phyloP scores from a whole-genome alignment of 2,888 invertebrate genomes.

The Himalopsyche tibetana region DNA sequence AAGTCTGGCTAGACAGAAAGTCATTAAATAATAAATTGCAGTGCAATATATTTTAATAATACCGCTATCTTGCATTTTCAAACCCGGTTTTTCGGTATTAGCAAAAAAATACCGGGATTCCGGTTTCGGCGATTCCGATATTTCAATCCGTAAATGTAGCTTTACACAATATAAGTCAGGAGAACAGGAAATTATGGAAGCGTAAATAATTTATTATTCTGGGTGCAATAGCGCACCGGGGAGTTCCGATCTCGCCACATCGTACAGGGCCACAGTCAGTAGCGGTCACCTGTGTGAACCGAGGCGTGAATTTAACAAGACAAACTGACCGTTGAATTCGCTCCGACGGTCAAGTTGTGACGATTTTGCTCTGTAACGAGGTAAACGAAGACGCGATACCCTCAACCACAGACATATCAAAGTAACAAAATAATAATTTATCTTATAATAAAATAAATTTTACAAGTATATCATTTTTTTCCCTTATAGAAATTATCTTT shows the following conservation, averaged over 20 bases:
- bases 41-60: too few species aligned
- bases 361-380: not conserved
- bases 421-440: slow-evolving; percentile 3
- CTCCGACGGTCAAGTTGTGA: not conserved
- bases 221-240: not conserved
- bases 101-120: not conserved
- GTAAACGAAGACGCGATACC: not conserved
- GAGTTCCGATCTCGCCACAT: not conserved
- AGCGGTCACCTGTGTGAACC: not conserved
- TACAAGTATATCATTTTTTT: too few species aligned
- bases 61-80: not conserved
- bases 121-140: not conserved
- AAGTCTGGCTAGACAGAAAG: too few species aligned
- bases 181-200: not conserved
- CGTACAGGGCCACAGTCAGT: not conserved
- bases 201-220: not conserved
- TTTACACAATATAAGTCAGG: not conserved
- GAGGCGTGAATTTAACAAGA: slow-evolving; percentile 14
- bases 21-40: too few species aligned
- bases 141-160: not conserved
- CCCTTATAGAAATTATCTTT: too few species aligned
- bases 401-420: slow-evolving; percentile 9
- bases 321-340: slow-evolving; percentile 17
- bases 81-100: not conserved
- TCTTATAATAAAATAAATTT: too few species aligned